Evolutionary conservation across 2,113 vertebrate species (phyloP).

Genomic region (Pyxicephalus adspersus): DNA sequence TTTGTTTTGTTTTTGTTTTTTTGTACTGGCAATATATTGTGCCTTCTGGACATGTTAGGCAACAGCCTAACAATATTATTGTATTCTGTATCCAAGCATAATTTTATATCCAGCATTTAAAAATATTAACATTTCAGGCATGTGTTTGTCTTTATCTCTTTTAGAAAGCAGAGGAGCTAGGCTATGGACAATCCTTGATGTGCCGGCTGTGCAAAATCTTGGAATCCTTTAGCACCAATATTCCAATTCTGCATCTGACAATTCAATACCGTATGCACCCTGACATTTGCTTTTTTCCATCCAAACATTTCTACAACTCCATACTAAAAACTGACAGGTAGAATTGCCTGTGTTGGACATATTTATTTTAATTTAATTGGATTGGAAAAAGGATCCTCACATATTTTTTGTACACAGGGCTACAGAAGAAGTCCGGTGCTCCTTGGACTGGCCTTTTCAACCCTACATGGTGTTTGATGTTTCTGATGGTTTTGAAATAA

Average conservation of each 20-base stretch:
- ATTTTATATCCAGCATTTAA: too few relatives aligned
- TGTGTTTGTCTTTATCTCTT: not conserved
- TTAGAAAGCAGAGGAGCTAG: conserved; percentile 79
- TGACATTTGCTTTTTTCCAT: conserved; percentile 84
- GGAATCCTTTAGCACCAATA: conserved; percentile 46
- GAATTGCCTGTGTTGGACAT: not conserved
- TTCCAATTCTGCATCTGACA: conserved; percentile 72
- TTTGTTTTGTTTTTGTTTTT: too few relatives aligned
- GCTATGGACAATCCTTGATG: conserved; percentile 84
- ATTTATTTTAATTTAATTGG: fast-evolving
- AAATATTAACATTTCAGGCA: too few relatives aligned
- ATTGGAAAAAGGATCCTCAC: not conserved
- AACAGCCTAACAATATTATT: too few relatives aligned
- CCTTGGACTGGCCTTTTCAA: conserved; percentile 79
- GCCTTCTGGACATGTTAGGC: too few relatives aligned
- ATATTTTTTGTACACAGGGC: conserved; percentile 62
- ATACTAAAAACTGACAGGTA: conserved; percentile 75
- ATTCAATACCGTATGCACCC: conserved; percentile 88
- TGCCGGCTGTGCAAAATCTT: conserved; percentile 74
- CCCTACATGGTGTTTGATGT: conserved; percentile 86
- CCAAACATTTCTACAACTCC: conserved; percentile 77
- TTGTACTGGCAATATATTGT: too few relatives aligned
- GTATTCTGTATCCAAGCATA: too few relatives aligned
- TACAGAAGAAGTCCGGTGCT: conserved; percentile 71
- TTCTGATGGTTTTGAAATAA: conserved; percentile 75